Evolutionary conservation across 2,888 invertebrate genomes (phyloP).

Genomic region (Chalcis sispes): DNA sequence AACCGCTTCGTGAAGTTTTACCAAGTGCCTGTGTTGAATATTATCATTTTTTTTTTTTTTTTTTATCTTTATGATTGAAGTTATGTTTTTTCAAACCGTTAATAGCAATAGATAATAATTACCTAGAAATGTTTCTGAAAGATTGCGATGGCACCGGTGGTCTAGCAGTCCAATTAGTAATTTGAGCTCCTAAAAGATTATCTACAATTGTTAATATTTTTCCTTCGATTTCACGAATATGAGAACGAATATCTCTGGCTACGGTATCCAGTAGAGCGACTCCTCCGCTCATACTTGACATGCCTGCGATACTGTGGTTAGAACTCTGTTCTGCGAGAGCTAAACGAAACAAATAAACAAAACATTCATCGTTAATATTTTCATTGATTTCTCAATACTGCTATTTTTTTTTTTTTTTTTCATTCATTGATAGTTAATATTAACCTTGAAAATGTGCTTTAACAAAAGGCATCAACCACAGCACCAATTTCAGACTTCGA

Average conservation of each 20-base stretch:
- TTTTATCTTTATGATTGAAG: no score
- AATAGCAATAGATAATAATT: conserved; percentile 59
- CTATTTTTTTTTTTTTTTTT: conserved; percentile 58
- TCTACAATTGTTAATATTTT: conserved; percentile 95
- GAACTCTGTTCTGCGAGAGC: conserved; percentile 70
- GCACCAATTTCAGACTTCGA: conserved; percentile 87
- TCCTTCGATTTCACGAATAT: conserved; percentile 93
- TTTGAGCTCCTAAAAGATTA: conserved; percentile 87
- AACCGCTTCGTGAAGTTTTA: conserved; percentile 93
- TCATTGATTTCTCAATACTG: no score
- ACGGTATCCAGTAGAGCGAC: conserved; percentile 80
- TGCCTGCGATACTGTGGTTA: conserved; percentile 65
- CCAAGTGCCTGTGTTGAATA: conserved; percentile 81
- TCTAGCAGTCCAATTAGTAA: conserved; percentile 93
- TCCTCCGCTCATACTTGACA: conserved; percentile 70
- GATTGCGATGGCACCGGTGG: conserved; percentile 96
- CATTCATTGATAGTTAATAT: not conserved
- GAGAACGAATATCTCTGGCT: conserved; percentile 89
- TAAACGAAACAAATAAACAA: conserved; percentile 52
- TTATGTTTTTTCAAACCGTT: no score
- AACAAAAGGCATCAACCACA: conserved; percentile 87
- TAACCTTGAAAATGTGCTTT: conserved; percentile 82
- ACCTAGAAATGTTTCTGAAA: conserved; percentile 89
- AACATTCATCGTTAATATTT: conserved; percentile 9
- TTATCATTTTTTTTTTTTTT: no score